phyloP scores from a whole-genome alignment of 2,113 vertebrate genomes.

The Ornithorhynchus anatinus region DNA sequence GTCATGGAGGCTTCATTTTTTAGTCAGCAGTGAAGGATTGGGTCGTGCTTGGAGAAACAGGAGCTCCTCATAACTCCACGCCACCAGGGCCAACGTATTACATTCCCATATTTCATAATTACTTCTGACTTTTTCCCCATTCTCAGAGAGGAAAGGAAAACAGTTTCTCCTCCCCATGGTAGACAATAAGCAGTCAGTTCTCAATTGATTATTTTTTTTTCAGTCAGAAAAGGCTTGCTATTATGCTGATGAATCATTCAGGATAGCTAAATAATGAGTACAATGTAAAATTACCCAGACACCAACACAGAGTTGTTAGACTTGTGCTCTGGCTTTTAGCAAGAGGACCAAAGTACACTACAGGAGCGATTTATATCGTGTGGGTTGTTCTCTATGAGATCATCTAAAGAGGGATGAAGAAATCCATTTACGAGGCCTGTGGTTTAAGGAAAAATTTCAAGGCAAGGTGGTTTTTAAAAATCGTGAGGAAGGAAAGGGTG shows the following conservation, averaged over 20 bases:
- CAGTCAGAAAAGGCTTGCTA: neutral
- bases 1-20: neutral
- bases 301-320: no score
- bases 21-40: constrained; percentile 9
- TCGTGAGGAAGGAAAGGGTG: neutral
- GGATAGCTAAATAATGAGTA: constrained; percentile 2
- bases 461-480: neutral
- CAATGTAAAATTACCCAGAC: neutral
- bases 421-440: neutral
- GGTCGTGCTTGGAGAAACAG: constrained; percentile 7
- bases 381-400: neutral
- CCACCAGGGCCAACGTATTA: constrained; percentile 13
- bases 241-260: neutral
- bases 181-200: constrained; percentile 33
- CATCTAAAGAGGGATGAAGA: neutral
- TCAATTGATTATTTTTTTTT: constrained; percentile 18
- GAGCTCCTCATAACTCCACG: constrained; percentile 19
- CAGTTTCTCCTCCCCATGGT: constrained; percentile 14
- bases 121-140: constrained; percentile 34
- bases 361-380: neutral
- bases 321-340: neutral
- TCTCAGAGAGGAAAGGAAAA: constrained; percentile 25
- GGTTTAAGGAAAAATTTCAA: neutral
- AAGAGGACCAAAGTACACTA: neutral
- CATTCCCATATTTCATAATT: constrained; percentile 47